These are phyloP conservation scores for Tricholauxania praeusta DNA, from an alignment of 2,888 invertebrate species.

Conservation along the genomic window DNA sequence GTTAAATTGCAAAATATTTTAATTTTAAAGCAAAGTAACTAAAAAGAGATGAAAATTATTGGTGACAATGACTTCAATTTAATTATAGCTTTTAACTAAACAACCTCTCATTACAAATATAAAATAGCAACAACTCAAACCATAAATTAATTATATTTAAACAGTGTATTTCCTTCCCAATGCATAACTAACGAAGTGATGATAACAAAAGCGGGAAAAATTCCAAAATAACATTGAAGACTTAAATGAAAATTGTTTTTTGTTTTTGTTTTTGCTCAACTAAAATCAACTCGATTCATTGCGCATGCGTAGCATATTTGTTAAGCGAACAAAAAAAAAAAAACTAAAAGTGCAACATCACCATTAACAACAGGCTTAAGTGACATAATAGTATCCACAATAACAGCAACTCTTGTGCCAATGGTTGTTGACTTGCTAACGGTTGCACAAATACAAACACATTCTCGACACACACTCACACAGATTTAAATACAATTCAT, in stretches of 20 bases:
- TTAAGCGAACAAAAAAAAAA: not conserved
- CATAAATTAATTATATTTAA: no score
- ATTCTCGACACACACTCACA: no score
- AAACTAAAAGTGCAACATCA: constrained; percentile 5
- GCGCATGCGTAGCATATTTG: constrained; percentile 16
- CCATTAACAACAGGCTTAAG: constrained; percentile 1
- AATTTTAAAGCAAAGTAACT: not conserved
- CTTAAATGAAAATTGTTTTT: not conserved
- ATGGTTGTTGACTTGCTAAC: not conserved
- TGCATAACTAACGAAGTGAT: not conserved
- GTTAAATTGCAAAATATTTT: no score
- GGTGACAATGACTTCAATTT: constrained; percentile 5
- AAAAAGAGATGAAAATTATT: not conserved
- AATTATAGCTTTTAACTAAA: not conserved
- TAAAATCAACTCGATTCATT: not conserved
- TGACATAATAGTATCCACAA: constrained; percentile 14
- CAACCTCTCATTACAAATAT: no score
- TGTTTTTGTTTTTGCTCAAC: not conserved
- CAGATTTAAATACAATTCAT: no score
- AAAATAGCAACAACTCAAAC: no score
- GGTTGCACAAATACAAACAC: not conserved
- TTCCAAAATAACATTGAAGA: constrained; percentile 3
- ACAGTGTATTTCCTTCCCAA: not conserved
- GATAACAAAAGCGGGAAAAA: constrained; percentile 18
- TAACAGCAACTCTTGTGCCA: not conserved